Base-by-base conservation (phyloP, 1,140 invertebrate genomes). In the Proales similis region DNA sequence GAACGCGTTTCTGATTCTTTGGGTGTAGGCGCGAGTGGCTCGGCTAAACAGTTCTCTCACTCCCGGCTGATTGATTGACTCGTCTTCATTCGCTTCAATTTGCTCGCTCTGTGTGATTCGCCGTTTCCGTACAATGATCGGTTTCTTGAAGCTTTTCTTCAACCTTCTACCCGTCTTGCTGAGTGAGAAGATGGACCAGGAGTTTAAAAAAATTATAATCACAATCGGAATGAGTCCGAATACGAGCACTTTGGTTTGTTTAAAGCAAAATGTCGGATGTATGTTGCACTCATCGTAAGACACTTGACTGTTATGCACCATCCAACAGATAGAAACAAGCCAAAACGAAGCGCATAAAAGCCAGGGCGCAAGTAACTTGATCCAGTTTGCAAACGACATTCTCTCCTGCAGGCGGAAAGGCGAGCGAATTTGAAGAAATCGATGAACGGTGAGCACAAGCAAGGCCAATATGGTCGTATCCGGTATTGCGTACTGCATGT, bases 401-500 rank as follows among this genome's bases (percentile, higher is more conserved):
- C 32, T 57, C 26, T 57, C 51, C 5, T 29, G 26, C 27, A 57
- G 36, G 39, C 27, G 26, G 27, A 42, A 42, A 12, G 17, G 33
- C 1, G 51, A 57, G 29, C 36, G 39, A 9, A 57, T 9, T 42
- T 57, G 51, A 6, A 57, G 17, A 27, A 42, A 57, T 14, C 39
- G 39, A 20, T 57, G 51, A 42, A 57, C 17, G 14, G 51, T 42
- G 7, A 57, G 20, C 6, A 57, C 51, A 14, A 57, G 17, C 4
- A 57, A 26, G 22, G 51, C 51, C 12, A 57, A 11, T 3, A 57
- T 24, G 17, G 51, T 57, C 12, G 51, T 57, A 26, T 57, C 51
- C 30, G 51, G 51, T 42, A 57, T 57, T 26, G 51, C 51, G 20
- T 57, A 57, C 32, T 57, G 51, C 12, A 57, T 27, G 20, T 42